A percentile compares a stretch with the other conserved stretches of the same genome.
These are phyloP conservation scores for Caenorhabditis uteleia DNA, from an alignment of 2,888 invertebrate genomes.

Conservation along the genomic window DNA sequence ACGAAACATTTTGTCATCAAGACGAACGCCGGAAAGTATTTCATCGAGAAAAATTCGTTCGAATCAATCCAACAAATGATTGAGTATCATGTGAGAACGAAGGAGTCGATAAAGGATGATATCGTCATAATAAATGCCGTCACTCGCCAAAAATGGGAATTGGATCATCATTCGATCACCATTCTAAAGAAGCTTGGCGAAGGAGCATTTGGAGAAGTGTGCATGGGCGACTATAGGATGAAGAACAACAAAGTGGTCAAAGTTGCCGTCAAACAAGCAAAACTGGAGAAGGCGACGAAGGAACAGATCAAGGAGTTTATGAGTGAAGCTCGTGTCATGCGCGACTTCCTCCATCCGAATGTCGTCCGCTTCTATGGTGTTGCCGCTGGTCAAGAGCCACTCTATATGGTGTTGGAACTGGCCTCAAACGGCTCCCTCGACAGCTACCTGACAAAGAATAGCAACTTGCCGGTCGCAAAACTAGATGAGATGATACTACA, in stretches of 20 bases:
- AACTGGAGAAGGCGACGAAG: constrained; percentile 51
- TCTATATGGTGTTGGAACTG: constrained; percentile 56
- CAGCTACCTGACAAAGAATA: constrained; percentile 47
- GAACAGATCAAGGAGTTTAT: constrained; percentile 58
- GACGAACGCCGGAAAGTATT: constrained; percentile 13
- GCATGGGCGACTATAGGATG: constrained; percentile 7
- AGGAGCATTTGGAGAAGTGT: constrained; percentile 63
- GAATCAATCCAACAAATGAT: constrained; percentile 29
- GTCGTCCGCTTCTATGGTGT: constrained; percentile 51
- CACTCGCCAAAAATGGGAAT: constrained; percentile 56
- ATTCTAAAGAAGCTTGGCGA: constrained; percentile 56
- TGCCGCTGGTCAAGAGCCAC: constrained; percentile 50
- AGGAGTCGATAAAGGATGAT: constrained; percentile 23
- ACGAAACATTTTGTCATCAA: constrained; percentile 51
- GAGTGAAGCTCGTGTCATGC: constrained; percentile 54
- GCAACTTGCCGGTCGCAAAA: constrained; percentile 22
- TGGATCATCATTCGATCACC: constrained; percentile 48
- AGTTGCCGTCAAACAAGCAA: constrained; percentile 43
- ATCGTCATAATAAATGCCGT: too few species aligned
- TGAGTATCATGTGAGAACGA: constrained; percentile 20
- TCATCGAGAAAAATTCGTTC: constrained; percentile 33
- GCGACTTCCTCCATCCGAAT: constrained; percentile 49
- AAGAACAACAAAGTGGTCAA: too few species aligned
- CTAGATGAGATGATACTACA: constrained; percentile 48
- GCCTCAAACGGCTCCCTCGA: constrained; percentile 49